Evolutionary conservation across 2,888 invertebrate genomes (phyloP).

Genomic region (Aricia artaxerxes): DNA sequence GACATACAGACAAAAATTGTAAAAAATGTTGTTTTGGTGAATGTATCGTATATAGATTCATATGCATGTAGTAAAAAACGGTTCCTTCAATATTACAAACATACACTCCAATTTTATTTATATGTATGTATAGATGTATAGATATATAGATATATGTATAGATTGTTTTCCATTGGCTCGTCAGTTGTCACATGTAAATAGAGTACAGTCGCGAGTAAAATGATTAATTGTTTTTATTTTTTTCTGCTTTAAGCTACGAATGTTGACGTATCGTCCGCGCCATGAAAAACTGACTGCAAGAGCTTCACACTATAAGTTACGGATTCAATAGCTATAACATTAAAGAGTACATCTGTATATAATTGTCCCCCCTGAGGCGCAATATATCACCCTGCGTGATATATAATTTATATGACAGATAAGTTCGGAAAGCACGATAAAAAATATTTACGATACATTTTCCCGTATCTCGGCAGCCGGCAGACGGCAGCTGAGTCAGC

Average conservation of each 20-base stretch:
- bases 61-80: too few species aligned
- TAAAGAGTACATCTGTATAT: neutral
- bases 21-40: too few species aligned
- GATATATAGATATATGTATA: too few species aligned
- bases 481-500: slow-evolving; percentile 25
- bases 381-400: slow-evolving; percentile 7
- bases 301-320: neutral
- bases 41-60: too few species aligned
- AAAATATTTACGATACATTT: slow-evolving; percentile 28
- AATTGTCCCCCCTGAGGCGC: neutral
- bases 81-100: too few species aligned
- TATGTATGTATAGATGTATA: too few species aligned
- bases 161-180: neutral
- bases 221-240: neutral
- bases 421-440: slow-evolving; percentile 24
- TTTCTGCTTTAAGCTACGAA: neutral
- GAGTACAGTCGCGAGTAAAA: neutral
- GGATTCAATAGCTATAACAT: neutral
- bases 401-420: slow-evolving; percentile 20
- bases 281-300: neutral
- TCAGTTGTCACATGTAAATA: neutral
- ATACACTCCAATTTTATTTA: too few species aligned
- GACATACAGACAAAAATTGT: too few species aligned
- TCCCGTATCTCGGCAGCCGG: slow-evolving; percentile 24
- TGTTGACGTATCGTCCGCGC: neutral